Evolutionary conservation across 1,140 invertebrate species (phyloP).

Genomic region (Aphis craccivora): DNA sequence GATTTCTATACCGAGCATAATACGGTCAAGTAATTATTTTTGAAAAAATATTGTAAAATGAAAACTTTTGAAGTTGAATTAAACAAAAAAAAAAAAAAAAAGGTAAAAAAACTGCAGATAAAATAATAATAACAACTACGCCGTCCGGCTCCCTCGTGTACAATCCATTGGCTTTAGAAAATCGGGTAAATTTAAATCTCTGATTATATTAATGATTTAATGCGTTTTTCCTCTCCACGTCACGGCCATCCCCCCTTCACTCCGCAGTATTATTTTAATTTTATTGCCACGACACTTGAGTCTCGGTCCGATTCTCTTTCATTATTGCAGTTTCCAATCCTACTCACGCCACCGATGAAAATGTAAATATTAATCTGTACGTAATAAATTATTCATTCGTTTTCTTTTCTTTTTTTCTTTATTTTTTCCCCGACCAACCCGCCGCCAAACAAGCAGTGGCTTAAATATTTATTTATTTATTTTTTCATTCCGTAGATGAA

Average conservation of each 20-base stretch:
- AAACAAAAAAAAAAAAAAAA: not conserved
- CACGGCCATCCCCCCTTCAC: not conserved
- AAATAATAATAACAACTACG: not conserved
- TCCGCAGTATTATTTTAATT: conserved; percentile 48
- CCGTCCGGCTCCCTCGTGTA: not conserved
- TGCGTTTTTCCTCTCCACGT: not conserved
- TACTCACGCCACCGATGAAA: conserved; percentile 32
- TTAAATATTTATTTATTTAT: conserved; percentile 39
- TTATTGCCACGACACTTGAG: conserved; percentile 30
- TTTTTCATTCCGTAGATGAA: not conserved
- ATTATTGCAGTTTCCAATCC: conserved; percentile 40
- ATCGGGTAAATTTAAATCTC: conserved; percentile 43
- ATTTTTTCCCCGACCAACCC: not conserved
- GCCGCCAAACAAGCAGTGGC: not conserved
- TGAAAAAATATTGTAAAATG: not conserved
- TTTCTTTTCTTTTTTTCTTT: not conserved
- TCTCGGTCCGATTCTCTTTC: conserved; percentile 14
- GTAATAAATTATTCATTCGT: conserved; percentile 57
- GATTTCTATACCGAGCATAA: not conserved
- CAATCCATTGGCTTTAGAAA: conserved; percentile 9
- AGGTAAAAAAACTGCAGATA: conserved; percentile 1
- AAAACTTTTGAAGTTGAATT: not conserved
- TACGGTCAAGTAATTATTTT: not conserved
- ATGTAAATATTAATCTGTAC: conserved; percentile 54
- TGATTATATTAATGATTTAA: conserved; percentile 52